phyloP scores from a whole-genome alignment of 1,140 invertebrate species.

The Aphaenogaster ashmeadi region DNA sequence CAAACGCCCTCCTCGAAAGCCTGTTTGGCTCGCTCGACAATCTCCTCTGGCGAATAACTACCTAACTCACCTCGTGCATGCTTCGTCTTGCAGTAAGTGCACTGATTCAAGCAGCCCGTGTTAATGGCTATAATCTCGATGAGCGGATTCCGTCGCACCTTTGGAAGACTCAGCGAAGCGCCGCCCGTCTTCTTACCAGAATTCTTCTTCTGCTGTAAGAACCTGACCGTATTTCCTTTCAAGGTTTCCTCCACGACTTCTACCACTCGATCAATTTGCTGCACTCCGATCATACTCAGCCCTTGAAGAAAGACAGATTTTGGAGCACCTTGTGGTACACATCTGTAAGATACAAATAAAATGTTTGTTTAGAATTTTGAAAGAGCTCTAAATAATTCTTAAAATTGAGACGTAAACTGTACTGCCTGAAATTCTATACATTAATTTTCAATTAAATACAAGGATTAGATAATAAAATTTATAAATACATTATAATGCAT shows the following conservation, averaged over 20 bases:
- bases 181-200: constrained; percentile 95
- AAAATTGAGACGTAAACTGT: neutral
- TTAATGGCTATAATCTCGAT: constrained; percentile 99
- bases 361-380: neutral
- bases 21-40: constrained; percentile 92
- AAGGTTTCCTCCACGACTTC: constrained; percentile 99
- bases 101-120: constrained; percentile 99
- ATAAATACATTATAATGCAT: neutral
- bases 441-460: constrained; percentile 4
- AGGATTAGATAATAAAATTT: neutral
- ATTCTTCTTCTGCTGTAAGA: constrained; percentile 94
- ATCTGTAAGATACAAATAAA: constrained; percentile 77
- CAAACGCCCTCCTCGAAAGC: constrained; percentile 97
- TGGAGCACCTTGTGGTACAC: constrained; percentile 97
- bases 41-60: constrained; percentile 96
- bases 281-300: constrained; percentile 97
- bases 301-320: constrained; percentile 92
- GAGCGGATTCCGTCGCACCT: constrained; percentile 97
- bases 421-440: constrained; percentile 31
- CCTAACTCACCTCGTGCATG: constrained; percentile 98
- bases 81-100: constrained; percentile 99
- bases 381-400: neutral
- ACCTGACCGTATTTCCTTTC: constrained; percentile 95
- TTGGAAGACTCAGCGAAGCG: constrained; percentile 95
- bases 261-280: constrained; percentile 99